phyloP scores from a whole-genome alignment of 2,797 vertebrate genomes.

The Vipera ursinii region DNA sequence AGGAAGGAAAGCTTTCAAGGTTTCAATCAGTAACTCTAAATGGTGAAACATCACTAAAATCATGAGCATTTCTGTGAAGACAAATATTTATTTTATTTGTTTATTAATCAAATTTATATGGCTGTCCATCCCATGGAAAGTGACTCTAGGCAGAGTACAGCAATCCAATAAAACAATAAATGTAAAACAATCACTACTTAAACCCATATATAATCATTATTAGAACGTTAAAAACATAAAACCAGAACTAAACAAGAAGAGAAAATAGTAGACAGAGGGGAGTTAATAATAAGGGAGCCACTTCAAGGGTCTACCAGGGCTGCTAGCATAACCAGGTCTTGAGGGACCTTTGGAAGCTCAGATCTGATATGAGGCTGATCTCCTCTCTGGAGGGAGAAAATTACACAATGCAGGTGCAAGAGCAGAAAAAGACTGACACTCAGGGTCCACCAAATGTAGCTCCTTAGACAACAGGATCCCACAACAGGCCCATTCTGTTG shows the following conservation, averaged over 20 bases:
- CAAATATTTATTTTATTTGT: neutral
- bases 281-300: neutral
- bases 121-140: neutral
- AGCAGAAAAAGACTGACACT: neutral
- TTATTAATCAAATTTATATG: neutral
- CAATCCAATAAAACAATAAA: neutral
- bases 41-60: too few relatives aligned
- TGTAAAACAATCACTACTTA: neutral
- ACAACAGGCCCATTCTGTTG: neutral
- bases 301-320: too few relatives aligned
- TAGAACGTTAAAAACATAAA: neutral
- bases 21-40: neutral
- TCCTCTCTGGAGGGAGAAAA: neutral
- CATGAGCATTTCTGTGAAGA: neutral
- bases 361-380: neutral
- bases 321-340: neutral
- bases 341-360: neutral
- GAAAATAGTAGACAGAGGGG: neutral
- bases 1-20: neutral
- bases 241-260: neutral
- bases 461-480: neutral
- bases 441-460: neutral
- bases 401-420: neutral
- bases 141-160: neutral
- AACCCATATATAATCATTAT: neutral